These are phyloP conservation scores for Pterostichus madidus DNA, from an alignment of 2,888 invertebrate genomes.

Conservation along the genomic window DNA sequence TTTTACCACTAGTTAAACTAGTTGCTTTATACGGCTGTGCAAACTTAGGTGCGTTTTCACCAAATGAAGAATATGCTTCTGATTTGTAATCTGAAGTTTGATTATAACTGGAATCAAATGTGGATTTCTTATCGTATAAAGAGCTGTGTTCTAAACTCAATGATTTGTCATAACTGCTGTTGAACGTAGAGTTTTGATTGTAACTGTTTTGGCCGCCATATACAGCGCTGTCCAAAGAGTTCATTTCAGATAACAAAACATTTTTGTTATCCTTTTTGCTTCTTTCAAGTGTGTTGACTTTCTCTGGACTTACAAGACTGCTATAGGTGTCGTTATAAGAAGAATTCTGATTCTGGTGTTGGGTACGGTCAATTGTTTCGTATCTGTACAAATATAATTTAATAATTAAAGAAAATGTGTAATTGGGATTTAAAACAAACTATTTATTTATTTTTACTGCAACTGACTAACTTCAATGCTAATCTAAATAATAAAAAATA, in stretches of 20 bases:
- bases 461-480: no score
- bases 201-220: conserved; percentile 73
- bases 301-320: conserved; percentile 76
- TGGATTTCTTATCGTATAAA: conserved; percentile 50
- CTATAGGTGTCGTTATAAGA: conserved; percentile 74
- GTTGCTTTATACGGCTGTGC: conserved; percentile 33
- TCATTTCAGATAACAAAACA: conserved; percentile 73
- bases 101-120: conserved; percentile 69
- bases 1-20: conserved; percentile 40
- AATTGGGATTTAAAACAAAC: neutral
- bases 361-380: conserved; percentile 62
- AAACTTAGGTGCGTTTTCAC: conserved; percentile 57
- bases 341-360: conserved; percentile 68
- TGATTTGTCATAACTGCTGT: conserved; percentile 55
- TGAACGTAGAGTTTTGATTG: conserved; percentile 70
- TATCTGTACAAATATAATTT: conserved; percentile 51
- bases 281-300: conserved; percentile 75
- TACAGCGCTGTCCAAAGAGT: conserved; percentile 73
- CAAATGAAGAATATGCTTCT: conserved; percentile 50
- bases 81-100: conserved; percentile 74
- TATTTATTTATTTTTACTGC: no score
- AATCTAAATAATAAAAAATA: no score
- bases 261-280: conserved; percentile 72
- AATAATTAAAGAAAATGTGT: conserved; percentile 22
- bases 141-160: conserved; percentile 14